These are phyloP conservation scores for Omphaloscelis lunosa DNA, from an alignment of 2,888 invertebrate species.

Conservation along the genomic window DNA sequence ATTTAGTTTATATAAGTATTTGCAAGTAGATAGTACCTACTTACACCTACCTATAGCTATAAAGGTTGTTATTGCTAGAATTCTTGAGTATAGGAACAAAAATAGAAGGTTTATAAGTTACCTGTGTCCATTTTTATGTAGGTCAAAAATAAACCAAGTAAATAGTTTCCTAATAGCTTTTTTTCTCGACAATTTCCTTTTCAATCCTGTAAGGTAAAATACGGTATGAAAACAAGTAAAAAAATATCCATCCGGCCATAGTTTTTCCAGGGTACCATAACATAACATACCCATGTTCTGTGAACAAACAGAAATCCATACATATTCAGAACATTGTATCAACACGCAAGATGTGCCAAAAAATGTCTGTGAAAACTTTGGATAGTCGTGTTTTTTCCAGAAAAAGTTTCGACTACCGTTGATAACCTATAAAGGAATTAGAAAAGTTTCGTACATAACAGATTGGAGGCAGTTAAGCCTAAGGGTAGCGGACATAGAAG, in stretches of 20 bases:
- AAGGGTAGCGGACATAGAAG: not conserved
- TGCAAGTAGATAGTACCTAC: no score
- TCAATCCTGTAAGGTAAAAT: conserved; percentile 17
- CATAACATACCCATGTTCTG: conserved; percentile 28
- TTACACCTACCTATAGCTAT: not conserved
- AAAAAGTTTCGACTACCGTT: conserved; percentile 31
- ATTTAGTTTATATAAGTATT: not conserved
- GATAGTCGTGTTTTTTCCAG: conserved; percentile 41
- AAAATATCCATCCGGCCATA: not conserved
- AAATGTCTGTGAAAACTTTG: conserved; percentile 46
- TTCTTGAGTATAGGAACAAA: not conserved
- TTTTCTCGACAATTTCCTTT: conserved; percentile 18
- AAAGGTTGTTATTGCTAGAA: not conserved
- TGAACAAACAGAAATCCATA: conserved; percentile 47
- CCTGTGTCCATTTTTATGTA: conserved; percentile 23
- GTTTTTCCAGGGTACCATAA: conserved; percentile 27
- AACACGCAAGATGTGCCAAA: conserved; percentile 38
- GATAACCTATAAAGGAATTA: conserved; percentile 24
- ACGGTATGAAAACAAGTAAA: conserved; percentile 29
- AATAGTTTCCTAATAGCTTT: conserved; percentile 16
- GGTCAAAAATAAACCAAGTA: conserved; percentile 26
- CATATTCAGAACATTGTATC: conserved; percentile 55
- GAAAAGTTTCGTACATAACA: conserved; percentile 31
- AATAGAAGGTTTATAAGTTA: conserved; percentile 2
- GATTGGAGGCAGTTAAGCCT: conserved; percentile 11